Base-by-base conservation (phyloP, 2,888 invertebrate species). In the Molorchus minor region DNA sequence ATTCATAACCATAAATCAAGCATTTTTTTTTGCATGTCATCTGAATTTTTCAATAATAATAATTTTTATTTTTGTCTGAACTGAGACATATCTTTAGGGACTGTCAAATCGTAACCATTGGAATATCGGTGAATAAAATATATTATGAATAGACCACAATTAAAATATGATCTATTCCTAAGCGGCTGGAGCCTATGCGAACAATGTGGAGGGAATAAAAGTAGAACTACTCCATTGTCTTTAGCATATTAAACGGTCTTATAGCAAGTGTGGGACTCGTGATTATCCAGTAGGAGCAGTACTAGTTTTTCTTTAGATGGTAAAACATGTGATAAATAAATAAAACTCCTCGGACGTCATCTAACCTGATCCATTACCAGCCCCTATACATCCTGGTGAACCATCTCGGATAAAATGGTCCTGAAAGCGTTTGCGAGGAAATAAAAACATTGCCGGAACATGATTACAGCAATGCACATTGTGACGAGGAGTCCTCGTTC, bases 401-500 rank as follows among this genome's bases (percentile, higher is more conserved):
- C 51, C 58, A 38, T 54, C 55, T 44, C 45, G 19, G 15, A 65
- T 43, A 21, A 64, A 65, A 51, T 59, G 55, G 53, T 61, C 56
- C 3, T 61, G 38, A 20, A 25, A 74, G 49, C 67, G 55, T 51
- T 70, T 66, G 10, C 74, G 62, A 1, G 78, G 77, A 67, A 79
- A 78, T 7, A 79, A 57, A 46, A 79, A 74, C 15, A 75, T 61
- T 13, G 77, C 75, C 15, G 78, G 76, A 52, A 77, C 64, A 20
- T 47, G 59, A 59, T 68, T 36, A 76, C 71, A 13, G 71, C 72
- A 19, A 64, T 25, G 49, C 67, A 64, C 12, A 77, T 16, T 19
- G 75, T 78, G 0, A 77, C 75, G n/a, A 77, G 41, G 16, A 68
- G 69, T 19, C 76, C 74, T 46, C 74, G 60, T 67, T 80, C 79